Evolutionary conservation across 2,888 invertebrate species (phyloP), one percentile per base, ranked within the genome.

Genomic region (Erannis defoliaria): DNA sequence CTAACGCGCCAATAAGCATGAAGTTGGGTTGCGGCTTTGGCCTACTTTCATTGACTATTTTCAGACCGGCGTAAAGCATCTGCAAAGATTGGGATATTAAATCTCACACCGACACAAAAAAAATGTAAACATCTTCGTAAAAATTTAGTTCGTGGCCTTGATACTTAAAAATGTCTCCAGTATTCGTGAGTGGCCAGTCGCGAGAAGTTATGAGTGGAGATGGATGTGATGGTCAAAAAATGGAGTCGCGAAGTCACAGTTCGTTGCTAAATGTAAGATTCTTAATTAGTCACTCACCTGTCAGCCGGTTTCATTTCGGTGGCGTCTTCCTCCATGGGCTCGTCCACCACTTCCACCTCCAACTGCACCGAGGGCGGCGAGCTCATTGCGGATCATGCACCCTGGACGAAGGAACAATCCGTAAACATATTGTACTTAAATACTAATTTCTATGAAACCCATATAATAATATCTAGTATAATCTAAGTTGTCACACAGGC

Each of bases 291-390:
- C 40, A 50, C 49, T 56, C 67, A 90, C 92, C 89, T 88, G 75
- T 90, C 91, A 61, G 86, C 80, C 1, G 88, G 88, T 57, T 89
- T 82, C 86, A 90, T 88, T 62, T 86, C 90, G 0, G 84, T 66
- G 21, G 85, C 64, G 66, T 90, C 92, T 58, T 91, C 91, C 62
- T 92, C 91, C 90, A 90, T 90, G 46, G 89, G 83, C 59, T 90
- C 92, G 63, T 91, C 92, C 16, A 81, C 86, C 23, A 91, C 89
- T 68, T 90, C 90, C 74, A 90, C 89, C 76, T 91, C 92, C 73
- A 90, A 71, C 81, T 90, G 85, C 70, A 87, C 86, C 37, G 90
- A 83, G 50, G 92, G 90, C 57, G 90, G 89, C 64, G 91, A 84
- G 81, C 90, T 90, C 92, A 92, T 92, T 67, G 81, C 82, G 75